Conservation (phyloP, 37 sponge, comb jelly and placozoan species). For the Oscarella lobularis region DNA sequence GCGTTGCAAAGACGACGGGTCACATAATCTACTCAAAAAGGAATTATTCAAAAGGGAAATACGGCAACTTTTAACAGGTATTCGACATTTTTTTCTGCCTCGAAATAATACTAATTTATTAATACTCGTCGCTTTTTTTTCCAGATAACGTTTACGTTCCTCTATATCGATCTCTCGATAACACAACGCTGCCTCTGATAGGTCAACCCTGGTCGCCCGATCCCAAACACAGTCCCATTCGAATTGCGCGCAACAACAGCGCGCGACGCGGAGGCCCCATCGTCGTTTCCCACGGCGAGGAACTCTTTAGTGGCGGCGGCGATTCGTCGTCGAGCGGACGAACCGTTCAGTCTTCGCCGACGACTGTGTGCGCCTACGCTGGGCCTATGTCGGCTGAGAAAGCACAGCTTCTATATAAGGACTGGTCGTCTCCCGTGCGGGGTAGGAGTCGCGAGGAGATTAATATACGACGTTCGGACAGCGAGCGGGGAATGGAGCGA, state of each 20-base stretch:
- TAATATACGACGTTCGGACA: background rate
- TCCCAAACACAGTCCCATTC: constrained; percentile 9
- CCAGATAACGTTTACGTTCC: constrained; percentile 65
- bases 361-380: constrained; percentile 49
- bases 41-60: constrained; percentile 32
- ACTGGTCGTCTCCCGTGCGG: background rate
- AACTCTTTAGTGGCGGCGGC: no score
- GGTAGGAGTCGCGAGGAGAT: background rate
- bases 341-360: background rate
- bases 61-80: no score
- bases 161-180: constrained; percentile 74
- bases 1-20: constrained; percentile 10
- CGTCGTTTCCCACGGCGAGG: constrained; percentile 1
- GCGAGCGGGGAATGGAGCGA: background rate
- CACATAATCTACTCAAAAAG: no score
- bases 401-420: constrained; percentile 1
- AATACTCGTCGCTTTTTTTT: background rate
- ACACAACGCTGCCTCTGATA: constrained; percentile 69
- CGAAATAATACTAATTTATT: no score
- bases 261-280: background rate
- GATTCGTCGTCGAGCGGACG: constrained; percentile 5
- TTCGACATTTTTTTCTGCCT: no score
- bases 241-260: background rate
- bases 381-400: constrained; percentile 74
- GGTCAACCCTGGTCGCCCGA: constrained; percentile 33